These are phyloP conservation scores for Diplosoma virens DNA, from an alignment of 23 tunicate genomes.

Conservation along the genomic window DNA sequence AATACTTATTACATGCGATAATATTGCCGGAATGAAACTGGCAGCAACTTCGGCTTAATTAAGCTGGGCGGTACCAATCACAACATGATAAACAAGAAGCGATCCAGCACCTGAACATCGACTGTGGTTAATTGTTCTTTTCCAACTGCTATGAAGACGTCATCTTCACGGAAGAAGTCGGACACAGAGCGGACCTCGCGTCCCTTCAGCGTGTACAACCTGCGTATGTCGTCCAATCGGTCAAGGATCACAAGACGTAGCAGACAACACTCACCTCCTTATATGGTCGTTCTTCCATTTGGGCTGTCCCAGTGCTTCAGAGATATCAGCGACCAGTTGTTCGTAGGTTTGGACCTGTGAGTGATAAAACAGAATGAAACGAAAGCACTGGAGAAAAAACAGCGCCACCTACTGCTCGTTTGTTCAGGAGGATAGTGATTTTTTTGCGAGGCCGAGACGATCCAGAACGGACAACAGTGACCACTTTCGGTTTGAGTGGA, in stretches of 20 bases:
- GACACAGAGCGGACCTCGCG: constrained; percentile 81
- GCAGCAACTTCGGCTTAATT: too few relatives aligned
- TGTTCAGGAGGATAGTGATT: constrained; percentile 74
- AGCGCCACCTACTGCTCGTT: constrained; percentile 71
- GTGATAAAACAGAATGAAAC: not conserved
- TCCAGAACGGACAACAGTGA: constrained; percentile 84
- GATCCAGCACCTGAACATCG: constrained; percentile 97
- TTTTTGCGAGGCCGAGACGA: constrained; percentile 77
- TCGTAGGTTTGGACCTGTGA: constrained; percentile 88
- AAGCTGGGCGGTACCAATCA: too few relatives aligned
- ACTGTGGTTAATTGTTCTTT: constrained; percentile 81
- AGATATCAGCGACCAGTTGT: constrained; percentile 91
- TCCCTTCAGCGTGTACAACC: constrained; percentile 93
- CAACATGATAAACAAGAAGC: too few relatives aligned
- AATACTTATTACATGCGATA: too few relatives aligned
- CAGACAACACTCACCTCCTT: constrained; percentile 52
- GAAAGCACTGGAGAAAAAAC: not conserved
- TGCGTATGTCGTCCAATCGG: too few relatives aligned
- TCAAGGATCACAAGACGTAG: too few relatives aligned
- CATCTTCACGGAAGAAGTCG: constrained; percentile 95
- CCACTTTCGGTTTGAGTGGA: constrained; percentile 93
- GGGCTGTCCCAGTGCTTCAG: constrained; percentile 92
- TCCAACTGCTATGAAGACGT: constrained; percentile 94
- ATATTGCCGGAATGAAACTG: too few relatives aligned
- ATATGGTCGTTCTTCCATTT: constrained; percentile 97